Base-by-base conservation (phyloP, 2,113 vertebrate genomes). In the Thamnophis sirtalis region DNA sequence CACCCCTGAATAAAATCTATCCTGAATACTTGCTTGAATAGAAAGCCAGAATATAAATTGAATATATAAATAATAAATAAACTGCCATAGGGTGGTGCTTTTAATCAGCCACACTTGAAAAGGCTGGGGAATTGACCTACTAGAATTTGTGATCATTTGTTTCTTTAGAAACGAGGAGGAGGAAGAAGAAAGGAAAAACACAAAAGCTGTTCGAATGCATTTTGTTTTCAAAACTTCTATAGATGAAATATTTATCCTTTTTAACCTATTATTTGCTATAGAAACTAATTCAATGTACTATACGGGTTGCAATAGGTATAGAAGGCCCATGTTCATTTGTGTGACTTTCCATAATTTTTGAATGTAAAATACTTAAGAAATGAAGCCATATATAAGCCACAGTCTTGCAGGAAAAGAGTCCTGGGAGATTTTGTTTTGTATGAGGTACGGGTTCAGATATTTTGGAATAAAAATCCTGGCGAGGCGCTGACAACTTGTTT, bases 111-210 rank as follows among this genome's bases (percentile, higher is more conserved):
- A 94, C 95, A 95, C 95, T 95, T 95, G 95, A 97, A 97, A 95
- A 95, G 95, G 95, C 95, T 95, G 88, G 95, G 92, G 95, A 97
- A 98, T 97, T 97, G 96, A 97, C 97, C 97, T 98, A 96, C 96
- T 89, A 97, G 96, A 96, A 93, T 94, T 97, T 97, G 90, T 97
- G 97, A 96, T 96, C 95, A 88, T 92, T 90, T 58, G 84, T 94
- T 95, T 85, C 93, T 95, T 97, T 91, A 17, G 51, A 17, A 55
- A 84, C 28, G 33, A 84, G 33, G 91, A 94, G n/a, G 90, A 54
- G 19, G n/a, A 21, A 48, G 0, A 43, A 95, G 94, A 93, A 97
- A 94, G 93, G 95, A 97, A 95, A 95, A 95, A 96, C 93, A 94
- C 94, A 86, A 90, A 94, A 94, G 94, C 96, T 96, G 96, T 95